A percentile compares a stretch with the other conserved stretches of the same genome.
phyloP scores from a whole-genome alignment of 2,113 vertebrate species.

The Cephalopholis sonnerati region DNA sequence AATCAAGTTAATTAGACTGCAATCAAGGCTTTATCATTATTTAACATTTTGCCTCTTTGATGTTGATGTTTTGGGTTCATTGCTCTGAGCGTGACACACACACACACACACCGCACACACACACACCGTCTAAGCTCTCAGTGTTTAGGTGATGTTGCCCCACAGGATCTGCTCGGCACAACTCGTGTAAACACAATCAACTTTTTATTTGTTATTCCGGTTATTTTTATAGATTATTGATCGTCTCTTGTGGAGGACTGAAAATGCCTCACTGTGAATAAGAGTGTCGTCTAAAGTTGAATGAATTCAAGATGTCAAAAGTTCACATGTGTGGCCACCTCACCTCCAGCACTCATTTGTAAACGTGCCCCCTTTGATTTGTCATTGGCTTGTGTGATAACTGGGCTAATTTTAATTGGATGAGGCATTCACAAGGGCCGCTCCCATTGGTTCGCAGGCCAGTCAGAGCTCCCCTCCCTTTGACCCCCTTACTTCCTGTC shows the following conservation, averaged over 20 bases:
- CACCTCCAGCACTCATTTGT: slow-evolving; percentile 25
- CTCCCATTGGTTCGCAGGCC: slow-evolving; percentile 65
- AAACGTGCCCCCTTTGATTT: slow-evolving; percentile 34
- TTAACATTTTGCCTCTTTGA: slow-evolving; percentile 83
- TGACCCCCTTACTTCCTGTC: slow-evolving; percentile 75
- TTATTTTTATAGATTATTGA: slow-evolving; percentile 19
- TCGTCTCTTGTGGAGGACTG: neutral
- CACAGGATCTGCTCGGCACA: slow-evolving; percentile 46
- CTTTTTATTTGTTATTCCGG: slow-evolving; percentile 47
- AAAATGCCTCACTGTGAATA: neutral
- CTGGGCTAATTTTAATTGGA: slow-evolving; percentile 62
- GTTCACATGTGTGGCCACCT: slow-evolving; percentile 39
- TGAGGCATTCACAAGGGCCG: neutral
- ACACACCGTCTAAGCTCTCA: slow-evolving; percentile 15
- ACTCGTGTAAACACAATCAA: slow-evolving; percentile 50
- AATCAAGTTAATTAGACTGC: slow-evolving; percentile 77
- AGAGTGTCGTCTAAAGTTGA: neutral
- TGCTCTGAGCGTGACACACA: slow-evolving; percentile 60
- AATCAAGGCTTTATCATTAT: slow-evolving; percentile 83
- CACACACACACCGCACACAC: slow-evolving; percentile 33
- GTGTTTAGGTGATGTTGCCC: slow-evolving; percentile 48
- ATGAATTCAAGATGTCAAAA: slow-evolving; percentile 53
- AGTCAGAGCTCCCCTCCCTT: slow-evolving; percentile 23
- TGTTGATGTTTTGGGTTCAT: slow-evolving; percentile 79
- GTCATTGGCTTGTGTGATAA: slow-evolving; percentile 50